A percentile compares a stretch with the other conserved stretches of the same genome.
These are phyloP conservation scores for Cephus rjabovi DNA, from an alignment of 2,888 invertebrate species.

Conservation along the genomic window DNA sequence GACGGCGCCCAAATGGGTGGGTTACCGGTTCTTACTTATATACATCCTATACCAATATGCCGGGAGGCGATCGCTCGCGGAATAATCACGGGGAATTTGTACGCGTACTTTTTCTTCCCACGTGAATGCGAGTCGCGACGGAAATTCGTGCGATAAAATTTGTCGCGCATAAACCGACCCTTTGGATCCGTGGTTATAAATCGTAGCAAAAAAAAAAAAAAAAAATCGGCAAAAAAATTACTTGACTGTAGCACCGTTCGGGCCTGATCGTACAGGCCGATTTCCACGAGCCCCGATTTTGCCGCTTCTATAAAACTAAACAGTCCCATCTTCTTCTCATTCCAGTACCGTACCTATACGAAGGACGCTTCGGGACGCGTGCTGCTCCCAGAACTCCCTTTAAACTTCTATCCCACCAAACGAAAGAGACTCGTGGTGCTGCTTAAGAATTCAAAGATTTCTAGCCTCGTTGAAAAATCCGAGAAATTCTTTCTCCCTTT, in stretches of 20 bases:
- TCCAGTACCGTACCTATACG: too few species aligned
- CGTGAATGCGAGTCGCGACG: neutral
- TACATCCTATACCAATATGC: neutral
- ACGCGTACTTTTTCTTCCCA: constrained; percentile 1
- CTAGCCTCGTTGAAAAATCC: neutral
- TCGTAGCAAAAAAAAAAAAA: neutral
- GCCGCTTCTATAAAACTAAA: constrained; percentile 7
- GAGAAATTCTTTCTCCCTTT: neutral
- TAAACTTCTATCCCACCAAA: neutral
- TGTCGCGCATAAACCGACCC: constrained; percentile 1
- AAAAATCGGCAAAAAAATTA: neutral
- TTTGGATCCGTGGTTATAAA: neutral
- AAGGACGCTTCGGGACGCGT: neutral
- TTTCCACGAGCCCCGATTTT: neutral
- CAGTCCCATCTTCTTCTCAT: neutral
- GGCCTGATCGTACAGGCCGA: neutral
- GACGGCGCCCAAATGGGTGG: neutral
- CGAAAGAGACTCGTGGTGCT: neutral
- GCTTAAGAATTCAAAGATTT: neutral
- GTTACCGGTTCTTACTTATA: neutral
- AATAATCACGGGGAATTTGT: neutral
- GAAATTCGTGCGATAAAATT: constrained; percentile 8
- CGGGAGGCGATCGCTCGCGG: neutral
- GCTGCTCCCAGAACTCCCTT: neutral
- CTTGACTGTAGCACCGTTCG: neutral